phyloP scores from a whole-genome alignment of 1,140 invertebrate genomes.

The Zaprionus inermis region DNA sequence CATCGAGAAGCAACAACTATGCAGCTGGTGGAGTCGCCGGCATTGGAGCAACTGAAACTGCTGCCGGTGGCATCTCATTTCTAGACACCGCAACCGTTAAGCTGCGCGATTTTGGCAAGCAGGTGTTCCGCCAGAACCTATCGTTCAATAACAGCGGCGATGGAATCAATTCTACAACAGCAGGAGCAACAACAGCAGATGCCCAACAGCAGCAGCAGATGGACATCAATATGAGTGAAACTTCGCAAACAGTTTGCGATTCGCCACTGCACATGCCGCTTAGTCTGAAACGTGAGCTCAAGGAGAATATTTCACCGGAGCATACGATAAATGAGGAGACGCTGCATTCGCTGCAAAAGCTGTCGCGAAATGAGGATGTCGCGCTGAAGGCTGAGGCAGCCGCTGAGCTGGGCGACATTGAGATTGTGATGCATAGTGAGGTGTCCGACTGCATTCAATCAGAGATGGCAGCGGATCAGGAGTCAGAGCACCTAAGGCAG shows the following conservation, averaged over 20 bases:
- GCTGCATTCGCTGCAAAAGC: conserved; percentile 70
- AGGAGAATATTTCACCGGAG: conserved; percentile 83
- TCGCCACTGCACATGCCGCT: conserved; percentile 64
- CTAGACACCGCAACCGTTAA: conserved; percentile 77
- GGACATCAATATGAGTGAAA: conserved; percentile 26
- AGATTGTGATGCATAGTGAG: conserved; percentile 74
- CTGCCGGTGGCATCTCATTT: conserved; percentile 57
- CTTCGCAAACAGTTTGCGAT: conserved; percentile 34
- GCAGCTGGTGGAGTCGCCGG: conserved; percentile 16
- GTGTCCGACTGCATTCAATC: conserved; percentile 51
- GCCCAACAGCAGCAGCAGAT: conserved; percentile 8
- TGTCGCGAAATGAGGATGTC: conserved; percentile 50
- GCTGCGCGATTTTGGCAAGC: conserved; percentile 74
- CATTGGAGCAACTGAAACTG: conserved; percentile 10
- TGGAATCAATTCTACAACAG: background rate
- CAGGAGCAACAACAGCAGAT: background rate
- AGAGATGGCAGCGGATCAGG: conserved; percentile 21
- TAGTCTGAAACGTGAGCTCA: conserved; percentile 77
- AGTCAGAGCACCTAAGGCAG: conserved; percentile 25
- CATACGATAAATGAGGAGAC: conserved; percentile 83
- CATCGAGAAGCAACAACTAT: conserved; percentile 22
- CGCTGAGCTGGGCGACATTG: conserved; percentile 63
- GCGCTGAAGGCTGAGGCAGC: conserved; percentile 47
- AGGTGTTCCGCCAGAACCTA: conserved; percentile 80
- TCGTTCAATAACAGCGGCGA: conserved; percentile 72